A percentile compares a stretch with the other conserved stretches of the same genome.
phyloP scores from a whole-genome alignment of 2,888 invertebrate genomes.

The Halictus ligatus region DNA sequence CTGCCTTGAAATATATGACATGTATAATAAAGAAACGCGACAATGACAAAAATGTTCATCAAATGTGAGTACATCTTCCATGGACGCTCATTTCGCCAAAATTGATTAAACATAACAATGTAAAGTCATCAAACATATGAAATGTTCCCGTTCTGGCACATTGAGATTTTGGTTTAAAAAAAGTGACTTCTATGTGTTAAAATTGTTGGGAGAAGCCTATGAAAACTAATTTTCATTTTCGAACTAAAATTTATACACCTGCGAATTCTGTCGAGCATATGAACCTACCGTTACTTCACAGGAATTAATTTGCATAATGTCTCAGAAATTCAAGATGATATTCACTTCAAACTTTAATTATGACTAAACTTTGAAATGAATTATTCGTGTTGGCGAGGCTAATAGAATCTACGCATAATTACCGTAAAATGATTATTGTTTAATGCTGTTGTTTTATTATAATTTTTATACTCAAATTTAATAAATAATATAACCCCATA shows the following conservation, averaged over 20 bases:
- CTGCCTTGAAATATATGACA: no score
- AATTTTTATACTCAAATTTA: background rate
- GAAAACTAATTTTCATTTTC: background rate
- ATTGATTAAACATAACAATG: no score
- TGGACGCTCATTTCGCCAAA: no score
- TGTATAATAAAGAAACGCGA: no score
- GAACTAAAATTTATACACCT: background rate
- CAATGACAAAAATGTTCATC: no score
- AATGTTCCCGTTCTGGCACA: background rate
- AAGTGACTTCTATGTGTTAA: background rate
- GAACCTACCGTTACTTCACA: background rate
- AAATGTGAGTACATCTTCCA: no score
- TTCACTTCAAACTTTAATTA: slow-evolving; percentile 11
- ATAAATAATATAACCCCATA: no score
- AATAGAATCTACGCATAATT: background rate
- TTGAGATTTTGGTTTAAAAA: background rate
- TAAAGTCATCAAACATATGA: no score
- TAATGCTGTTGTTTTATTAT: background rate
- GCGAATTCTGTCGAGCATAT: background rate
- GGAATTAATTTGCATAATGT: slow-evolving; percentile 5
- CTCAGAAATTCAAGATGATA: slow-evolving; percentile 3
- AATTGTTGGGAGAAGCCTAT: background rate
- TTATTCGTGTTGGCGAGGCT: background rate
- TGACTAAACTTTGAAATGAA: slow-evolving; percentile 15
- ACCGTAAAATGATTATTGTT: background rate